A percentile compares a stretch with the other conserved stretches of the same genome.
These are phyloP conservation scores for Forpus xanthops DNA, from an alignment of 2,797 vertebrate species.

Conservation along the genomic window DNA sequence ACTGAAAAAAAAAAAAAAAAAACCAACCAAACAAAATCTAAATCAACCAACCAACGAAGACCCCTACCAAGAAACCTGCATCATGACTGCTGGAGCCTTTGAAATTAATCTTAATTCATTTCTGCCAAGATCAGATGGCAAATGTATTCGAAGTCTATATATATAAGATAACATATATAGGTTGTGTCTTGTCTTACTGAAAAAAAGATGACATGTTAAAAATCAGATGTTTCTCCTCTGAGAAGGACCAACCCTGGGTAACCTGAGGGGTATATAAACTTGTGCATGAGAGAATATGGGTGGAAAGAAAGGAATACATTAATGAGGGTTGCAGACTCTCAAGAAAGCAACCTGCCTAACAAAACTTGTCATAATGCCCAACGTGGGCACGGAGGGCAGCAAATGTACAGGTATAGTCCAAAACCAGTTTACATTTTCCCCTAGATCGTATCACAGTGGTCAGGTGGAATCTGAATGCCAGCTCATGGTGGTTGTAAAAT, in stretches of 20 bases:
- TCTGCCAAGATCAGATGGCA: background rate
- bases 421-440: background rate
- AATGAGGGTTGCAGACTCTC: background rate
- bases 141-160: background rate
- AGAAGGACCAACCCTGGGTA: background rate
- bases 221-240: background rate
- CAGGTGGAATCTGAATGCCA: background rate
- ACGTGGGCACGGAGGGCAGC: background rate
- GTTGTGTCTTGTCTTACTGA: background rate
- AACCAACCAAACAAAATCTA: background rate
- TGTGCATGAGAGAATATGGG: fast-evolving
- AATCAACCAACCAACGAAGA: background rate
- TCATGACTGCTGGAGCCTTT: background rate
- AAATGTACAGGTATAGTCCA: background rate
- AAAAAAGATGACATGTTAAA: background rate
- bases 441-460: fast-evolving
- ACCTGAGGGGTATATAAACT: background rate
- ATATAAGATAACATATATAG: fast-evolving
- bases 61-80: background rate
- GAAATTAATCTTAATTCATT: background rate
- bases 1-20: background rate
- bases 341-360: background rate
- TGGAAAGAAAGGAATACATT: background rate
- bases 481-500: background rate
- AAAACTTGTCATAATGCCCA: background rate